phyloP scores from a whole-genome alignment of 2,113 vertebrate species.

The Empidonax traillii region DNA sequence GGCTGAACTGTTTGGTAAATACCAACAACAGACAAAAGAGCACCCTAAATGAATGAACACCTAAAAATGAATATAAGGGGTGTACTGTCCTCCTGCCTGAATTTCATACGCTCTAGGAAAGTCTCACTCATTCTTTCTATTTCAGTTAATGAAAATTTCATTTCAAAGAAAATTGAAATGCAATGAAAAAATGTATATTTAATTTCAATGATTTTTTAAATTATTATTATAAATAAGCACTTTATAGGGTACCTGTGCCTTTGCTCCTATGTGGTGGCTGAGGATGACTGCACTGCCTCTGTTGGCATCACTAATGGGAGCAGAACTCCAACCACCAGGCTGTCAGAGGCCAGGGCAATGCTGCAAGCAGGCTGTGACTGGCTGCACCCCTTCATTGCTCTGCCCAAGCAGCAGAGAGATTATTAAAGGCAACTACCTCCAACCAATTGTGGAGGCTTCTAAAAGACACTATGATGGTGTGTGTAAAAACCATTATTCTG shows the following conservation, averaged over 20 bases:
- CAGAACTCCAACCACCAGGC: neutral
- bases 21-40: neutral
- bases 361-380: neutral
- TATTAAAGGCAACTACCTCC: neutral
- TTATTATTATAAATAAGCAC: neutral
- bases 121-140: neutral
- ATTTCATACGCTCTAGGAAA: neutral
- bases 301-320: fast-evolving
- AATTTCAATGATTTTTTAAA: neutral
- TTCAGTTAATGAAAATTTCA: neutral
- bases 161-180: neutral
- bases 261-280: neutral
- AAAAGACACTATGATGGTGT: neutral
- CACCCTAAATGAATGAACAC: neutral
- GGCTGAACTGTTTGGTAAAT: neutral
- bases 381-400: neutral
- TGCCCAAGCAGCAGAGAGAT: neutral
- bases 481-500: neutral
- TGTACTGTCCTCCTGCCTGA: neutral
- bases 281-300: neutral
- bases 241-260: neutral
- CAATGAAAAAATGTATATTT: neutral
- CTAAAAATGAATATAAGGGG: neutral
- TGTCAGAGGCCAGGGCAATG: neutral
- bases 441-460: neutral